Evolutionary conservation across 2,113 vertebrate genomes (phyloP), one percentile per base, ranked within the genome.

Genomic region (Nycticebus coucang): DNA sequence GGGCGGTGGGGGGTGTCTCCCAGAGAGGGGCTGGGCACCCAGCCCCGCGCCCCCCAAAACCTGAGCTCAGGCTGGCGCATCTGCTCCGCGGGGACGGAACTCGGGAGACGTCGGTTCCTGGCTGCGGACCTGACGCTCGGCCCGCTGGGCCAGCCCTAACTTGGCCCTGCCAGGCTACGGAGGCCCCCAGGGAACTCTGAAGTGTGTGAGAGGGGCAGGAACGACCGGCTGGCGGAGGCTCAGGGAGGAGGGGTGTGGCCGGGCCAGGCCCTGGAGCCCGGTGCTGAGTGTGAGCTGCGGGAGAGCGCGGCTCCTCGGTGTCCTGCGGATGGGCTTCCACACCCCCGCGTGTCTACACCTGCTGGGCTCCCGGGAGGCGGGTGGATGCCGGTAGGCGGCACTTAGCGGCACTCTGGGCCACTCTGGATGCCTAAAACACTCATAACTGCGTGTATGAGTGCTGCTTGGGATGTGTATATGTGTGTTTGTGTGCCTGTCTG

Each of bases 231-330:
- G 66, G 79, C 41, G 13, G 71, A 91, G 94, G 78, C 93, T 72
- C 9, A 30, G 41, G 91, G 72, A 94, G 93, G 93, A 97, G 97
- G 97, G 97, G 97, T 97, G 97, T 97, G 97, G 97, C 96, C 94
- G n/a, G 88, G 85, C 96, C 92, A 92, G 97, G 97, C 97, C 95
- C 93, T 68, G 82, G 97, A 91, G 57, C 95, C 7, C 59, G 87
- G 84, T 72, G 50, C 94, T 4, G n/a, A 69, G 95, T 28, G 87
- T 59, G 33, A 85, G 85, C 55, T 1, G 82, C 80, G n/a, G 82
- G 72, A 93, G 85, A 35, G 45, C 37, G 66, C 64, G 24, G 59
- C 87, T 91, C 84, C 89, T 82, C 94, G 2, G 18, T 59, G 68
- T 50, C 82, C 89, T 87, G 85, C 33, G 79, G 59, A 50, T 55